Evolutionary conservation across 2,797 vertebrate species (phyloP), one percentile per base, ranked within the genome.

Genomic region (Bovichtus variegatus): DNA sequence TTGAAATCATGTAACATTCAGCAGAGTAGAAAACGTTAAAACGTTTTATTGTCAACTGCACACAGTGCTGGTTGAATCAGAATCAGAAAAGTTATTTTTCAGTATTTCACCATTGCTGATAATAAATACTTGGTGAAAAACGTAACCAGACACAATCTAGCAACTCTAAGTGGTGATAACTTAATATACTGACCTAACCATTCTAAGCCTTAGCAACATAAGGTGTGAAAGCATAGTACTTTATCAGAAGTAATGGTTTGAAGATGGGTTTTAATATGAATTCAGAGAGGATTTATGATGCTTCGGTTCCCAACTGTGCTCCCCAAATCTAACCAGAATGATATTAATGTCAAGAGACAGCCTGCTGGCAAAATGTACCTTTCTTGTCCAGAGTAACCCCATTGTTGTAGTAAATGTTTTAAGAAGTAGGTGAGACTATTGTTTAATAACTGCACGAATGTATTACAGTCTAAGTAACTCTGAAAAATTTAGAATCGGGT

Each of bases 331-430:
- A 18, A 49, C 4, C 6, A 68, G 25, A 67, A 50, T 57, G 36
- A 34, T 18, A 23, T 61, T 10, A 1, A 16, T 43, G 9, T 60
- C n/a, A 40, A 36, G 3, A 41, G 49, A 73, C 8, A 29, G 13
- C 21, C n/a, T 70, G 21, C 29, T 47, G 34, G 29, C 18, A 40
- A 49, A 25, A 25, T 13, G 40, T 25, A 46, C 27, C 21, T 38
- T 34, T 55, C 25, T 47, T 55, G 8, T 80, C 4, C n/a, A n/a
- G n/a, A 76, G 69, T 49, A 43, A 66, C 29, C 10, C n/a, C 3
- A 46, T 23, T 36, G n/a, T 8, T 19, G 6, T 31, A 8, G 15
- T 15, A 38, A 12, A 31, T 29, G 11, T 29, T 2, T 65, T 18
- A 29, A 47, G 8, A 41, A n/a, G 11, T 12, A 53, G 19, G 18